Base-by-base conservation (phyloP, 2,888 invertebrate species). In the Stictocephala bisonia region DNA sequence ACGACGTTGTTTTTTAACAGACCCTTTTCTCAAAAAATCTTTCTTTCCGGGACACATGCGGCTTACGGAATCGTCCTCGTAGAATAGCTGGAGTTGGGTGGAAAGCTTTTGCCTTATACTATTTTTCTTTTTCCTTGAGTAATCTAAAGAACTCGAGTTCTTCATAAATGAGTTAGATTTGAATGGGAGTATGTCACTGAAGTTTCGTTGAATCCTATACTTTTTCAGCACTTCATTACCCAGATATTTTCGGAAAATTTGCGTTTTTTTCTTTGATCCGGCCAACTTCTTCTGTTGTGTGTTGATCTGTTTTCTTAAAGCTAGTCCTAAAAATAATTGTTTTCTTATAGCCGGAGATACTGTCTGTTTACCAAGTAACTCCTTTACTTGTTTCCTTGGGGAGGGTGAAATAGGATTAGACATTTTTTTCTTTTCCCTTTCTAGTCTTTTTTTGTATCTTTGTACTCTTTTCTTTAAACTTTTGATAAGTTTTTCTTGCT, bases 171-270 rank as follows among this genome's bases (percentile, higher is more conserved):
- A 22, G 50, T 50, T 50, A 3, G 20, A 50, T 50, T 50, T 50
- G 20, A 9, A 50, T 7, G n/a, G 50, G 15, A 50, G 22, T 22
- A 18, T 50, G 7, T 50, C 18, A 9, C 7, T 50, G 24, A 58
- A 31, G 26, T 58, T 4, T 4, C 18, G 15, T 58, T 58, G 27
- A 6, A n/a, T n/a, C 9, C 58, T 7, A 27, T 58, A 58, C 26
- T 58, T 58, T 15, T 58, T 58, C 27, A 58, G 26, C 1, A 58
- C 58, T 58, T 58, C 58, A 58, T 26, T 58, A 2, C 58, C 58
- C 22, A 58, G 22, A 26, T 11, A 26, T 58, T 58, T 58, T 15
- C 58, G 3, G n/a, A 58, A 27, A 22, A 26, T 9, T 27, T 58
- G 58, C 6, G 11, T 27, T 58, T 58, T 58, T n/a, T 58, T 58